Percentiles rank a stretch among this genome's conserved stretches.
phyloP scores from a whole-genome alignment of 53 echinoderm and acorn worm species.

The Henricia sp. region DNA sequence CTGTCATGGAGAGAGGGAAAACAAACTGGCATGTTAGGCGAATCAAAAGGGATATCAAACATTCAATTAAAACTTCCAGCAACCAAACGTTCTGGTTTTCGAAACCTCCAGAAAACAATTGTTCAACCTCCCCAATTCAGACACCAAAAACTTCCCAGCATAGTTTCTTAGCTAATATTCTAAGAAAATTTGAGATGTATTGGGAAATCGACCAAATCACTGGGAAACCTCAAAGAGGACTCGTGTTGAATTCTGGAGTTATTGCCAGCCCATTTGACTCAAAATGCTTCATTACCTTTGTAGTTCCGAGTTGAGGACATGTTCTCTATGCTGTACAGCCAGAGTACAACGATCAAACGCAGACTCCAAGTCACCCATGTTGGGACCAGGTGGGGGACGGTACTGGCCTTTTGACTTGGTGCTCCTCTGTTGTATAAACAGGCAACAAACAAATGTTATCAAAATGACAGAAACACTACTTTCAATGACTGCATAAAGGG shows the following conservation, averaged over 20 bases:
- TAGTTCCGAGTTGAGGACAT: conserved; percentile 77
- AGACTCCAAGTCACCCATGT: conserved; percentile 85
- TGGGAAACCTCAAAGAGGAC: too few relatives aligned
- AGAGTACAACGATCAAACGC: conserved; percentile 81
- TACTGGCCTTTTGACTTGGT: conserved; percentile 65
- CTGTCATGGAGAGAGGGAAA: conserved; percentile 60
- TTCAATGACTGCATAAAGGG: too few relatives aligned
- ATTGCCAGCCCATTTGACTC: too few relatives aligned
- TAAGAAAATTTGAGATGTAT: too few relatives aligned
- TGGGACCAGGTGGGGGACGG: conserved; percentile 89
- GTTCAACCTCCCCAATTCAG: too few relatives aligned
- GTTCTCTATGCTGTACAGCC: conserved; percentile 90
- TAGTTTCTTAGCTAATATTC: too few relatives aligned
- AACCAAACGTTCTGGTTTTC: background rate
- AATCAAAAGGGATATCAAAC: background rate
- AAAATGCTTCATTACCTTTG: conserved; percentile 62
- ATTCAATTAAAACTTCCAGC: too few relatives aligned
- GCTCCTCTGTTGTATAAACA: conserved; percentile 67
- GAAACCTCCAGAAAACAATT: too few relatives aligned
- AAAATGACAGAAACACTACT: background rate
- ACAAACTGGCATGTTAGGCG: background rate
- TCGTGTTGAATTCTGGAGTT: too few relatives aligned
- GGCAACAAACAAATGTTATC: background rate
- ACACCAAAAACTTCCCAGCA: too few relatives aligned
- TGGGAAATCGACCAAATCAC: too few relatives aligned